phyloP scores from a whole-genome alignment of 2,113 vertebrate genomes.

The Centropus unirufus region DNA sequence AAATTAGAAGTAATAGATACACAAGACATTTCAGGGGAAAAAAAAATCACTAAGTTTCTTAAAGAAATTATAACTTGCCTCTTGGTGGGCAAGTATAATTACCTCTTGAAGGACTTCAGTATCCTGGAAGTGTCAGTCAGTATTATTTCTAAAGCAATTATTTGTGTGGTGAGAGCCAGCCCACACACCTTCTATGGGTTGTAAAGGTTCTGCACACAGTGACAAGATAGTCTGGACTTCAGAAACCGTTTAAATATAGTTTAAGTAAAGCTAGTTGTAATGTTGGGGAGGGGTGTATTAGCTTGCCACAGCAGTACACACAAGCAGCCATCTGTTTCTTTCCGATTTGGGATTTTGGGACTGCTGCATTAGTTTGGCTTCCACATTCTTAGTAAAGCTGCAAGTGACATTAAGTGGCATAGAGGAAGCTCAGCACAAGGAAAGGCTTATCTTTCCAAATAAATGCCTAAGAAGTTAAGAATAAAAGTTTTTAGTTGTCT shows the following conservation, averaged over 20 bases:
- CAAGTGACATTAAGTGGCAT: background rate
- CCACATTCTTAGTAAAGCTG: background rate
- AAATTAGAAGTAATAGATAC: background rate
- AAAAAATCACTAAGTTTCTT: background rate
- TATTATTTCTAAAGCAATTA: background rate
- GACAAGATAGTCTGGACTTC: background rate
- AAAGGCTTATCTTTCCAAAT: background rate
- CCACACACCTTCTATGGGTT: accelerated
- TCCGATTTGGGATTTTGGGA: background rate
- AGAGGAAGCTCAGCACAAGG: background rate
- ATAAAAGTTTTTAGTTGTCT: background rate
- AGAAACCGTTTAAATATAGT: background rate
- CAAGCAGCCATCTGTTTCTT: background rate
- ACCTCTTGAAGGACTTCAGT: background rate
- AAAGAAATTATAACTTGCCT: background rate
- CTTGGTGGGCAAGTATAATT: background rate
- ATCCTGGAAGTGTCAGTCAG: background rate
- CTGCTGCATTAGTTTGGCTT: background rate
- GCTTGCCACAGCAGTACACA: background rate
- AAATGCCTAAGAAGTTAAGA: background rate
- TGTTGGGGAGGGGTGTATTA: background rate
- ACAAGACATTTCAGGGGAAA: background rate
- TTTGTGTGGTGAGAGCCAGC: background rate
- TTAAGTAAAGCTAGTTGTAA: background rate
- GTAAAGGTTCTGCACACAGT: background rate